Base-by-base conservation (phyloP, 2,888 invertebrate species). In the Coecobrya sp. region DNA sequence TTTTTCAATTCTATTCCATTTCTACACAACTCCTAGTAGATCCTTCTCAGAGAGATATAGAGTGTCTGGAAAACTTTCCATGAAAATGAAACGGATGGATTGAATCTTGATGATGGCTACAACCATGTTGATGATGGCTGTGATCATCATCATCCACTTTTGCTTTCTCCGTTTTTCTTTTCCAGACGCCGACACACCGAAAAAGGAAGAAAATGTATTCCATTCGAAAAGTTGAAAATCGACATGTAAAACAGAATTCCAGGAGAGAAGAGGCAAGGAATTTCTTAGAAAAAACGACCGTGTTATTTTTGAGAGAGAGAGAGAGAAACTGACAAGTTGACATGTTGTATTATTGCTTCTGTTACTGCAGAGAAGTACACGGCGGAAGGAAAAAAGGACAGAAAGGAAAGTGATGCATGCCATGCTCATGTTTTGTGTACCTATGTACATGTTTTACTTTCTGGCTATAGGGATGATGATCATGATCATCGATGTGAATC, bases 11-110 rank as follows among this genome's bases (percentile, higher is more conserved):
- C 68, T 45, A 85, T 68, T 85, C 13, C 55, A 10, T 49, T 49
- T 49, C 84, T 19, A 5, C 45, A 65, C 25, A 5, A 76, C 7
- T 36, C 1, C 36, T 5, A 45, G 42, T 65, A 1, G 65, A 73
- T 73, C 36, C 36, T 65, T 65, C 65, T 65, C 27, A 36, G 19
- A 25, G 59, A 82, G 27, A 81, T 16, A 79, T 30, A 55, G 85
- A 55, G 25, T 76, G 79, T 27, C 13, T 13, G 49, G n/a, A 19
- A 92, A 89, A 89, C 79, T 92, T 92, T 88, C 89, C 81, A 76
- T 89, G 85, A 92, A 89, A 62, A 82, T 88, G 92, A 92, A 92
- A 89, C 86, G 86, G 81, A 89, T 82, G 88, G 88, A 89, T 89
- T 81, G 88, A 89, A 89, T 89, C 81, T 79, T 81, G 79, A 85